Evolutionary conservation across 2,113 vertebrate species (phyloP).

Genomic region (Rhynchopsitta pachyrhyncha): DNA sequence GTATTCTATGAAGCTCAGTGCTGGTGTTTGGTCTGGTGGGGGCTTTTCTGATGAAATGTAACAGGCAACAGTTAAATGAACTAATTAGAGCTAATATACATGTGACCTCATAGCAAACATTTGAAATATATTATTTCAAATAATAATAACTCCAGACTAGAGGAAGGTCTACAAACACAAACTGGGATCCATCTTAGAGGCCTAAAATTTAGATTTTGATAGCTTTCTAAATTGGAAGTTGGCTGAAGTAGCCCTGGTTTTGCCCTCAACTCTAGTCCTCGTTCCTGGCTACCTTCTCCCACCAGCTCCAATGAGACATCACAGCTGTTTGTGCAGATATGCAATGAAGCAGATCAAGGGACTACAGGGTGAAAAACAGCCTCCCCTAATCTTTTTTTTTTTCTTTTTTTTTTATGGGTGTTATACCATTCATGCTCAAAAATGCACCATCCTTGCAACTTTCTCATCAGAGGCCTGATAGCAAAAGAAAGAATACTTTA

Average conservation of each 20-base stretch:
- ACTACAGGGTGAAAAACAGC: not conserved
- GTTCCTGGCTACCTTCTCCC: not conserved
- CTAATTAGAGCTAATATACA: not conserved
- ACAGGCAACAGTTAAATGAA: not conserved
- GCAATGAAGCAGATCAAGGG: not conserved
- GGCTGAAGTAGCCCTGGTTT: not conserved
- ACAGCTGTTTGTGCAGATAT: not conserved
- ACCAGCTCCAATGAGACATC: not conserved
- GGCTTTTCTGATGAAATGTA: not conserved
- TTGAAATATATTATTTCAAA: not conserved
- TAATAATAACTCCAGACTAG: not conserved
- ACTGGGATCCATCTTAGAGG: not conserved
- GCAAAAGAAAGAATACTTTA: not conserved
- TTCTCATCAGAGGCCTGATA: not conserved
- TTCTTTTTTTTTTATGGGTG: not conserved
- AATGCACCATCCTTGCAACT: not conserved
- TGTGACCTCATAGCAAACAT: not conserved
- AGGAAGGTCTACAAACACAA: not conserved
- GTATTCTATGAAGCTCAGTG: not conserved
- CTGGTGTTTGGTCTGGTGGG: not conserved
- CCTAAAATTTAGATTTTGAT: not conserved
- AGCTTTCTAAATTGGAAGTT: not conserved
- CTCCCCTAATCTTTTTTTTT: not conserved
- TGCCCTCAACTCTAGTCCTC: not conserved
- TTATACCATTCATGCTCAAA: not conserved